A percentile compares a stretch with the other conserved stretches of the same genome.
These are phyloP conservation scores for Drosophila testacea DNA, from an alignment of 2,888 invertebrate species.

Conservation along the genomic window DNA sequence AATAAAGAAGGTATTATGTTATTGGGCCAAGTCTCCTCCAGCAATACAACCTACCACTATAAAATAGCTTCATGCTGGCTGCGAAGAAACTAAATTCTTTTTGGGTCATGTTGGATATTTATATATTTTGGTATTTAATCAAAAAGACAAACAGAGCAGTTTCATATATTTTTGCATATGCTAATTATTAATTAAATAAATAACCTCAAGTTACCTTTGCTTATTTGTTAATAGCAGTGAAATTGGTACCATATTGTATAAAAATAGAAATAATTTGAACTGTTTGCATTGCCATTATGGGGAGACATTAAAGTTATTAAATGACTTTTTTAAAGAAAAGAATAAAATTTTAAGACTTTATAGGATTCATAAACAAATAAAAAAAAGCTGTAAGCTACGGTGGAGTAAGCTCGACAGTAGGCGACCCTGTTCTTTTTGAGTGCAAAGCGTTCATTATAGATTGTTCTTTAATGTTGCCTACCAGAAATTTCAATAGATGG, in stretches of 20 bases:
- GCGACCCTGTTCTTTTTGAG: too few species aligned
- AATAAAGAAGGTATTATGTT: neutral
- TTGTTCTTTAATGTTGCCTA: too few species aligned
- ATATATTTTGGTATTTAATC: neutral
- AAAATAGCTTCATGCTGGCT: constrained; percentile 17
- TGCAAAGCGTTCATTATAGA: too few species aligned
- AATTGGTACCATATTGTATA: neutral
- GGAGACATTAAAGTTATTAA: neutral
- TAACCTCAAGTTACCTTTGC: neutral
- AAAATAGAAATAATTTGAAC: neutral
- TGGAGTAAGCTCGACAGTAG: too few species aligned
- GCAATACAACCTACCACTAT: constrained; percentile 1
- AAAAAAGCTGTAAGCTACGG: too few species aligned
- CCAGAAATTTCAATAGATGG: too few species aligned
- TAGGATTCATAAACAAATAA: too few species aligned
- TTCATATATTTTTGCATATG: constrained; percentile 1
- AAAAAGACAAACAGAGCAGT: neutral
- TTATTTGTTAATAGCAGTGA: constrained; percentile 9
- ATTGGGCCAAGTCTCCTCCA: neutral
- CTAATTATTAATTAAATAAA: constrained; percentile 5
- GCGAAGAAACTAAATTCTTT: neutral
- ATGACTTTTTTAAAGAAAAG: neutral
- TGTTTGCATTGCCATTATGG: neutral
- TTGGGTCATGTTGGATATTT: neutral
- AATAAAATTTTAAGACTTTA: too few species aligned